phyloP scores from a whole-genome alignment of 2,113 vertebrate genomes.

The Fregetta grallaria region DNA sequence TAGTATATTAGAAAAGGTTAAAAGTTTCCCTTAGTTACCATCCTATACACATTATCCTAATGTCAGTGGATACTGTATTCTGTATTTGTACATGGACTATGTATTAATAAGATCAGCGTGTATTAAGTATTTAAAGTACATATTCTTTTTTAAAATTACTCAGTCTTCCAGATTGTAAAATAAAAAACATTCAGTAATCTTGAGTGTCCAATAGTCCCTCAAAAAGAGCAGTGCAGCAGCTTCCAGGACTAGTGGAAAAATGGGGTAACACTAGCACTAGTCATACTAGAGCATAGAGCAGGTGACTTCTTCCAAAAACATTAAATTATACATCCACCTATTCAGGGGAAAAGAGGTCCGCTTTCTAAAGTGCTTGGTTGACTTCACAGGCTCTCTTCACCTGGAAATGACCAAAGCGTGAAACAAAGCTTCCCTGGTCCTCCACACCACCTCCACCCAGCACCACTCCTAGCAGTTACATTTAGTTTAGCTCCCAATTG shows the following conservation, averaged over 20 bases:
- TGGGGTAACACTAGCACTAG: background rate
- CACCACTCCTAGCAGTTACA: background rate
- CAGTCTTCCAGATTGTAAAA: background rate
- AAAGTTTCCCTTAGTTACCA: background rate
- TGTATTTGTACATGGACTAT: background rate
- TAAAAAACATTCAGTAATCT: background rate
- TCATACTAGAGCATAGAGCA: background rate
- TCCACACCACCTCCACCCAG: background rate
- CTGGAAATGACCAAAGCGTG: background rate
- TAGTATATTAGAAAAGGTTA: background rate
- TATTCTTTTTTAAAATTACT: background rate
- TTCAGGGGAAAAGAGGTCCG: background rate
- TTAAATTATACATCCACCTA: background rate
- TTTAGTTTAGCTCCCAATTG: background rate
- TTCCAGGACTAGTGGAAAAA: background rate
- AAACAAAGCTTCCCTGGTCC: background rate
- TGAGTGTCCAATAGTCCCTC: background rate
- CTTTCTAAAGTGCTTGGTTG: background rate
- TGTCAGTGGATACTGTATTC: background rate
- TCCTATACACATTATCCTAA: background rate
- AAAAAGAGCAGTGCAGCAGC: background rate
- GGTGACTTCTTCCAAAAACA: background rate
- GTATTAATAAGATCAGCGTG: background rate
- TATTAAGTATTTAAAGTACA: background rate
- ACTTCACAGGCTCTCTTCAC: background rate